Conservation (phyloP, 2,888 invertebrate genomes). For the Mantis religiosa region DNA sequence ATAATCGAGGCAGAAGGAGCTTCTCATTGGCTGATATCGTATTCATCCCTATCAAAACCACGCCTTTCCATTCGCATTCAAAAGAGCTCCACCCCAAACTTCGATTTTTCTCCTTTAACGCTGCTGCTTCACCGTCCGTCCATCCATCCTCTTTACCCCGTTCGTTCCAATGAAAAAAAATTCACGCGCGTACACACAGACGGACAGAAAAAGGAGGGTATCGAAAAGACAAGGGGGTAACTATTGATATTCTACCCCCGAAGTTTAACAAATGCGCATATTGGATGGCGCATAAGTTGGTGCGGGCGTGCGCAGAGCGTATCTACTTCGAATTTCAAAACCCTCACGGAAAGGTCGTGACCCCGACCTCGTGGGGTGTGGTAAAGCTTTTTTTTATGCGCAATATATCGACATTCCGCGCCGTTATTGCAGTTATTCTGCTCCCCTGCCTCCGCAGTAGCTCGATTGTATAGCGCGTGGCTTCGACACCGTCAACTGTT, state of each 20-base stretch:
- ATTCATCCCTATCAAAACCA: conserved; percentile 27
- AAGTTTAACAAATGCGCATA: conserved; percentile 15
- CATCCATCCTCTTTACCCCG: conserved; percentile 11
- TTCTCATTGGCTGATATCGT: conserved; percentile 28
- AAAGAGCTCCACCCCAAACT: conserved; percentile 24
- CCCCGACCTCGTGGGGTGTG: not conserved
- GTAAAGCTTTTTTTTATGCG: not conserved
- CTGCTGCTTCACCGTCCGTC: not conserved
- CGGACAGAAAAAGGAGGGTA: not conserved
- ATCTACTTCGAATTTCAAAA: conserved; percentile 14
- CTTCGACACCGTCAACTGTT: no score
- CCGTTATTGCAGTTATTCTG: not conserved
- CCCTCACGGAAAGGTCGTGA: not conserved
- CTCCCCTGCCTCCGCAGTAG: not conserved
- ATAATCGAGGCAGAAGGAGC: not conserved
- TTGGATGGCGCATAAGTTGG: conserved; percentile 11
- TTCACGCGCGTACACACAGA: conserved; percentile 7
- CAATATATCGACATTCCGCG: not conserved
- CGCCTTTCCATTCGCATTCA: conserved; percentile 26
- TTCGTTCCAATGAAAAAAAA: conserved; percentile 3
- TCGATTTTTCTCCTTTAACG: conserved; percentile 23
- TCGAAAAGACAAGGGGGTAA: conserved; percentile 5
- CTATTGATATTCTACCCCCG: conserved; percentile 18
- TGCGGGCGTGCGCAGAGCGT: not conserved
- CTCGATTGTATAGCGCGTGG: not conserved